Base-by-base conservation (phyloP, 1,140 invertebrate species). In the Telenomus remus region DNA sequence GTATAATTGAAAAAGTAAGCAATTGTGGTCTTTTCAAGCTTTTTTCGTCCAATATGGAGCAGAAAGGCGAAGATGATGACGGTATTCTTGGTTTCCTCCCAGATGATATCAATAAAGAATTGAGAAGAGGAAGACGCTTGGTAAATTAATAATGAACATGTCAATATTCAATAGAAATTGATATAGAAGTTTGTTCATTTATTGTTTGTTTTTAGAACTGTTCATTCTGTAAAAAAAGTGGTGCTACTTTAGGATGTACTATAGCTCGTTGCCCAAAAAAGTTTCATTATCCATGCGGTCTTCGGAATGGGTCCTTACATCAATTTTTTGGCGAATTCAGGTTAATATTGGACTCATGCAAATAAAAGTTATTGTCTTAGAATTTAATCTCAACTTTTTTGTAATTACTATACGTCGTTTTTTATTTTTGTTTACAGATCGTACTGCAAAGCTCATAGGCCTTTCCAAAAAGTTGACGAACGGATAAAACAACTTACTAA, bases 271-370 rank as follows among this genome's bases (percentile, higher is more conserved):
- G 92, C 81, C 88, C 88, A 71, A 81, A 78, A 56, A 87, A 86
- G 3, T 93, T 92, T 82, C 93, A 94, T 82, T 89, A 90, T 44
- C 89, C 89, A 2, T 94, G 92, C 87, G 92, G 92, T 0, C 64
- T 90, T 39, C 81, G 87, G 50, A 84, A 89, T 79, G 89, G 89
- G 12, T 88, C 89, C 1, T 82, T 92, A 34, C 88, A 90, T 79
- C 91, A 92, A 73, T 93, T 91, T 83, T 92, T 89, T 82, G 89
- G 88, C 15, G 87, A 89, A 75, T 93, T 91, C 78, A 90, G 88
- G 91, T 92, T 9, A 66, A 12, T 55, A 39, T 51, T 61, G 19
- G 6, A 27, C 19, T 27, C 19, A n/a, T n/a, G n/a, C n/a, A n/a
- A n/a, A n/a, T n/a, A n/a, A n/a, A n/a, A n/a, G n/a, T n/a, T n/a